phyloP scores from a whole-genome alignment of 2,888 invertebrate species.

The Nebria brevicollis region DNA sequence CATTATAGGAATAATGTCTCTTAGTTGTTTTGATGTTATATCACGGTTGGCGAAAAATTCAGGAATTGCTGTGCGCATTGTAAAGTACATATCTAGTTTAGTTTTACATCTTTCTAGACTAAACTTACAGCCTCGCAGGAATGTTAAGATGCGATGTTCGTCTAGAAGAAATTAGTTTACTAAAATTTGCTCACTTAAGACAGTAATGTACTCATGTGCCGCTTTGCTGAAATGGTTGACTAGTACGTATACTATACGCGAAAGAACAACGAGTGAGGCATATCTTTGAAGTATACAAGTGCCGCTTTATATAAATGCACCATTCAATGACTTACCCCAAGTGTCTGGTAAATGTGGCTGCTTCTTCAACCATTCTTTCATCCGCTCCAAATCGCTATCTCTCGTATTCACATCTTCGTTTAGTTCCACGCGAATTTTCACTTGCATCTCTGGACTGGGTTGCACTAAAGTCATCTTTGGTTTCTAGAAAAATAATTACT shows the following conservation, averaged over 20 bases:
- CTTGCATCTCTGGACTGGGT: constrained; percentile 63
- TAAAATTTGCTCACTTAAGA: neutral
- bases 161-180: constrained; percentile 63
- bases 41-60: constrained; percentile 85
- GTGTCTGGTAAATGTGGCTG: constrained; percentile 75
- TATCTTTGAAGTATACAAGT: neutral
- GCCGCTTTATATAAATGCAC: constrained; percentile 8
- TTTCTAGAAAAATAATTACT: neutral
- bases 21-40: constrained; percentile 76
- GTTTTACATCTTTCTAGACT: constrained; percentile 86
- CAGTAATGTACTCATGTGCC: neutral
- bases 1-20: constrained; percentile 75
- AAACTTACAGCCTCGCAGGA: constrained; percentile 87
- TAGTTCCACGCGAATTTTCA: constrained; percentile 63
- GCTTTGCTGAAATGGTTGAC: neutral
- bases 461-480: constrained; percentile 63
- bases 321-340: constrained; percentile 65
- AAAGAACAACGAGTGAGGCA: neutral
- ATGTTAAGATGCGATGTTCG: constrained; percentile 81
- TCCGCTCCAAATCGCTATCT: constrained; percentile 68
- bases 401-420: constrained; percentile 69
- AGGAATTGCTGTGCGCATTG: constrained; percentile 83
- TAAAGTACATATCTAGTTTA: constrained; percentile 89
- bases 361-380: constrained; percentile 75
- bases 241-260: too few species aligned